These are phyloP conservation scores for Coccyzus lansbergi DNA, from an alignment of 2,797 vertebrate genomes.

Conservation along the genomic window DNA sequence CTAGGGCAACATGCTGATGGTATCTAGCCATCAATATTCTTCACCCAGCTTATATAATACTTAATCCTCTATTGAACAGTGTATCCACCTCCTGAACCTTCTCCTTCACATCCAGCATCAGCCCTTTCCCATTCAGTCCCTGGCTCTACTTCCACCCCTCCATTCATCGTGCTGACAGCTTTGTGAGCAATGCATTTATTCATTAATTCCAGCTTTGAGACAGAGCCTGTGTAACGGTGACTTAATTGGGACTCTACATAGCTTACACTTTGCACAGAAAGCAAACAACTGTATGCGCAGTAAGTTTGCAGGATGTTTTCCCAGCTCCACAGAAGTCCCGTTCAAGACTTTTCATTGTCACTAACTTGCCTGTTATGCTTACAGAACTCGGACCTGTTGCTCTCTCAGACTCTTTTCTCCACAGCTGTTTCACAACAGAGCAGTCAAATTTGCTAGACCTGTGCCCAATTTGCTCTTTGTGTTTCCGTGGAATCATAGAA, in stretches of 20 bases:
- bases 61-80: background rate
- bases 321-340: background rate
- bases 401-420: background rate
- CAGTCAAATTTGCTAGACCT: background rate
- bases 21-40: conserved; percentile 33
- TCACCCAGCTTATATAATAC: background rate
- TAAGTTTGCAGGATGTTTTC: background rate
- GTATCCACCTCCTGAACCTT: background rate
- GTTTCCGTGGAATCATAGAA: background rate
- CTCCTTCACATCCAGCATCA: background rate
- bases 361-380: background rate
- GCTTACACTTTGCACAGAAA: too few relatives aligned
- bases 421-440: background rate
- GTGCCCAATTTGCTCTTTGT: background rate
- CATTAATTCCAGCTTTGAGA: background rate
- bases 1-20: background rate
- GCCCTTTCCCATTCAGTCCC: background rate
- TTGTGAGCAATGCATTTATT: background rate
- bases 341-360: background rate
- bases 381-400: background rate
- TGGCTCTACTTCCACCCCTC: background rate
- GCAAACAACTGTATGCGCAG: background rate
- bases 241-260: background rate
- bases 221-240: background rate
- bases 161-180: background rate